Percentiles rank a stretch among this genome's conserved stretches.
phyloP scores from a whole-genome alignment of 2,113 vertebrate species.

The Epinephelus lanceolatus region DNA sequence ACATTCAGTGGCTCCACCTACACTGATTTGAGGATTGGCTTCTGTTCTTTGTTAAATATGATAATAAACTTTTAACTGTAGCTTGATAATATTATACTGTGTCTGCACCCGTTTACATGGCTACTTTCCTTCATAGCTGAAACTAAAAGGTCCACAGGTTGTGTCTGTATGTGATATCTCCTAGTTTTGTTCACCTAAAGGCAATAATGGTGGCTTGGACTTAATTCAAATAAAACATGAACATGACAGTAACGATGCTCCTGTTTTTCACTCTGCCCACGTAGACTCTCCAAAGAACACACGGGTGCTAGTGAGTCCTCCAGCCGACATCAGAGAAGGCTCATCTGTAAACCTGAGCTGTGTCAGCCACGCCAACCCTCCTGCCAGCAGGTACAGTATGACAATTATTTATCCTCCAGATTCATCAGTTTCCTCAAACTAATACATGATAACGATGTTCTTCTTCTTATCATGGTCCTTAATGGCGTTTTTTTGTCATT shows the following conservation, averaged over 20 bases:
- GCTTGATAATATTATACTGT: neutral
- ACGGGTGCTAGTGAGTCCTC: conserved; percentile 73
- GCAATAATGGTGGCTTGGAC: neutral
- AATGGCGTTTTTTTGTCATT: neutral
- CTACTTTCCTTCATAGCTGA: neutral
- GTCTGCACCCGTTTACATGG: neutral
- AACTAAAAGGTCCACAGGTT: neutral
- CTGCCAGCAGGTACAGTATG: conserved; percentile 64
- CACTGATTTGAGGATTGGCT: neutral
- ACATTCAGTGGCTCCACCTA: neutral
- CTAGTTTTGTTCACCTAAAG: neutral
- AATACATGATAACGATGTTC: neutral
- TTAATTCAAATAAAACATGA: neutral
- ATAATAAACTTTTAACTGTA: neutral
- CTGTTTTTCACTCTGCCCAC: neutral
- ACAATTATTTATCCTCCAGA: neutral
- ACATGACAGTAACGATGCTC: neutral
- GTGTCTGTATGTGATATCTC: too few species aligned
- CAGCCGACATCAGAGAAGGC: conserved; percentile 83
- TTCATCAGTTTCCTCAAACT: neutral
- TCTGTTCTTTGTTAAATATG: neutral
- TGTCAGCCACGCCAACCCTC: conserved; percentile 77
- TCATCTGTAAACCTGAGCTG: conserved; percentile 81
- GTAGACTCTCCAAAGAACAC: conserved; percentile 84
- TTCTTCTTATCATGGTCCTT: neutral